phyloP scores from a whole-genome alignment of 2,797 vertebrate species.

The Merluccius polli region DNA sequence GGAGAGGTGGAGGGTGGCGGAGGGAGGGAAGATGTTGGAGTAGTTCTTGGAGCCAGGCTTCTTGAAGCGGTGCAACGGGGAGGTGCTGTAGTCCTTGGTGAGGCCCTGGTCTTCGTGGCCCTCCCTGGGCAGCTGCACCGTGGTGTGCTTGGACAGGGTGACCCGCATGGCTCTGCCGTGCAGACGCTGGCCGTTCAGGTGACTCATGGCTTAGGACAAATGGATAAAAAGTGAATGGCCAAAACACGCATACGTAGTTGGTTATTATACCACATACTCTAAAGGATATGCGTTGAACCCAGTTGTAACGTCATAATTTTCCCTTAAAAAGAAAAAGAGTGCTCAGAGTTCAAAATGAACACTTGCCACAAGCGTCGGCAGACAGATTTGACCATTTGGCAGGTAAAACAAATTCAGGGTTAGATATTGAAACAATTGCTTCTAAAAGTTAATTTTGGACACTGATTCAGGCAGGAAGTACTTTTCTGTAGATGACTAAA shows the following conservation, averaged over 20 bases:
- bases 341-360: no score
- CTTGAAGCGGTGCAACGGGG: constrained; percentile 95
- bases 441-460: background rate
- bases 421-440: background rate
- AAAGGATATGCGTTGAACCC: background rate
- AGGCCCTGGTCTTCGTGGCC: constrained; percentile 93
- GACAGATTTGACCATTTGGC: background rate
- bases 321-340: no score
- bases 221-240: no score
- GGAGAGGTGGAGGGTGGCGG: constrained; percentile 94
- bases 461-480: background rate
- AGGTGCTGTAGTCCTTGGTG: constrained; percentile 92
- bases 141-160: constrained; percentile 92
- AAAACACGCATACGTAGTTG: background rate
- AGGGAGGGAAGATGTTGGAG: constrained; percentile 96
- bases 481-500: background rate
- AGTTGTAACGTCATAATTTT: no score
- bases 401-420: background rate
- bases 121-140: constrained; percentile 89
- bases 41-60: constrained; percentile 98
- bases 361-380: background rate
- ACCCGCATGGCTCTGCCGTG: constrained; percentile 88
- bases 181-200: constrained; percentile 91
- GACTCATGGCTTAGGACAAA: constrained; percentile 98
- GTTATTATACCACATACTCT: background rate